Percentiles rank a stretch among this genome's conserved stretches.
Conservation (phyloP, 2,888 invertebrate species). For the Eutolmus rufibarbis region DNA sequence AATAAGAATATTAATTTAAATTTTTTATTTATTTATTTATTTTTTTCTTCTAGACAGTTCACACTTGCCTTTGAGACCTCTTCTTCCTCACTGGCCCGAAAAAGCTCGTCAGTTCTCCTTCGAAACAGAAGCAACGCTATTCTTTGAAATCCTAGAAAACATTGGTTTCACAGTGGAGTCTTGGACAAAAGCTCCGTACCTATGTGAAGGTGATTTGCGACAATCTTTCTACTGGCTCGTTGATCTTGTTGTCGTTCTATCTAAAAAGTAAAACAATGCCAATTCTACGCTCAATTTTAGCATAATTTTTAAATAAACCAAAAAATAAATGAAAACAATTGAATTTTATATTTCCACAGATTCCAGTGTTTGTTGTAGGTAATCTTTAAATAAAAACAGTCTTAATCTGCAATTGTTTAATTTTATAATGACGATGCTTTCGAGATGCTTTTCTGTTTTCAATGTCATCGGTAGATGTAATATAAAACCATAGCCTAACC, state of each 20-base stretch:
- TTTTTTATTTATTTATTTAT: too few species aligned
- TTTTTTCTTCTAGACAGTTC: conserved; percentile 66
- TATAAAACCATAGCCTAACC: too few species aligned
- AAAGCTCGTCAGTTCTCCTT: conserved; percentile 71
- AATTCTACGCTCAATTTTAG: conserved; percentile 5
- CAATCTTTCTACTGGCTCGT: conserved; percentile 92
- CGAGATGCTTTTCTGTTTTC: too few species aligned
- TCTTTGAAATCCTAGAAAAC: conserved; percentile 67
- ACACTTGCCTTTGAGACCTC: conserved; percentile 65
- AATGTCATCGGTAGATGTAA: too few species aligned
- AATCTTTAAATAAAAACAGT: background rate
- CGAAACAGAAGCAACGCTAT: conserved; percentile 81
- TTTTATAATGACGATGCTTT: background rate
- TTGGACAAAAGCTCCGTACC: conserved; percentile 92
- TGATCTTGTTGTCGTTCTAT: conserved; percentile 87
- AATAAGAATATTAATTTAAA: background rate
- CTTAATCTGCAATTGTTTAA: background rate
- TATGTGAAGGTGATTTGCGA: conserved; percentile 95
- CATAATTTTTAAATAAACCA: background rate
- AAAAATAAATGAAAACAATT: background rate
- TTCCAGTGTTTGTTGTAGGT: background rate
- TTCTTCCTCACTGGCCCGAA: conserved; percentile 67
- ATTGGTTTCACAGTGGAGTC: conserved; percentile 77
- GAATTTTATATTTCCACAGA: conserved; percentile 4
- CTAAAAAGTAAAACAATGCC: conserved; percentile 56